Evolutionary conservation across 2,113 vertebrate genomes (phyloP).

Genomic region (Danionella cerebrum): DNA sequence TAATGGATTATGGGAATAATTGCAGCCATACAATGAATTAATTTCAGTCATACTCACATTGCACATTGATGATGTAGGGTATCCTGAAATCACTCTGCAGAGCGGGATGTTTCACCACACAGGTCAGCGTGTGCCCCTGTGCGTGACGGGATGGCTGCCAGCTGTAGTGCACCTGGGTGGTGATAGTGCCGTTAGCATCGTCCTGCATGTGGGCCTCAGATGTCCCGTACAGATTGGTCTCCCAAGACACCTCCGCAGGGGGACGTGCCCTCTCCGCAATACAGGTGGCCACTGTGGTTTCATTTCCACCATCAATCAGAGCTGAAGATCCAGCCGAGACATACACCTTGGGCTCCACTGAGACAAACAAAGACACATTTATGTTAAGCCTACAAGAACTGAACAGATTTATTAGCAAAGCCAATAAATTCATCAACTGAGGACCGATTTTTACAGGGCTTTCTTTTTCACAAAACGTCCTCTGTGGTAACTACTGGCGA

Average conservation of each 20-base stretch:
- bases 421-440: slow-evolving; percentile 18
- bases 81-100: slow-evolving; percentile 81
- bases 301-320: slow-evolving; percentile 85
- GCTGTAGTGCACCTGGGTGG: slow-evolving; percentile 80
- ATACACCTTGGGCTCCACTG: slow-evolving; percentile 91
- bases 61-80: slow-evolving; percentile 81
- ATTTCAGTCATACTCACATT: slow-evolving; percentile 70
- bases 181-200: slow-evolving; percentile 85
- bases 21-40: not conserved
- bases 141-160: slow-evolving; percentile 82
- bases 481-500: not conserved
- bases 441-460: too few species aligned
- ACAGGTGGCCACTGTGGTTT: slow-evolving; percentile 85
- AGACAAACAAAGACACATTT: not conserved
- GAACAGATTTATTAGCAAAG: too few species aligned
- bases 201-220: slow-evolving; percentile 73
- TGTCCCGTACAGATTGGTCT: slow-evolving; percentile 80
- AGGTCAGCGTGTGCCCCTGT: slow-evolving; percentile 81
- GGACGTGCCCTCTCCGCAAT: slow-evolving; percentile 87
- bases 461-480: too few species aligned
- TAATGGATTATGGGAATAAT: too few species aligned
- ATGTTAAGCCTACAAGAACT: too few species aligned
- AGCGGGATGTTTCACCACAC: slow-evolving; percentile 86
- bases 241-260: slow-evolving; percentile 84
- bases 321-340: slow-evolving; percentile 78